Evolutionary conservation across 2,888 invertebrate genomes (phyloP), one percentile per base, ranked within the genome.

Genomic region (Idaea biselata): DNA sequence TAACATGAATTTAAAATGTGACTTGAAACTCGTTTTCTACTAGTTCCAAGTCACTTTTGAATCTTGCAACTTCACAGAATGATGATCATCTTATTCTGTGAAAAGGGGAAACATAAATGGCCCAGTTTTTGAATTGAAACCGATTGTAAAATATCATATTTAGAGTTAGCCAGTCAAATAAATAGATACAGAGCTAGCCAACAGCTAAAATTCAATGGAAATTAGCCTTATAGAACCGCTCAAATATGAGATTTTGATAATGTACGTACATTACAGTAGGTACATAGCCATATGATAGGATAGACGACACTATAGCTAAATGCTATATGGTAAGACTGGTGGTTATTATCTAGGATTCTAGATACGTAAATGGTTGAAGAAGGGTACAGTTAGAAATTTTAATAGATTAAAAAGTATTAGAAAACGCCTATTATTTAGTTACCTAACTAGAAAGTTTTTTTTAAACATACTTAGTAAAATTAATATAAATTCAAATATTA

Each of bases 211-310:
- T 53, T 18, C 65, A 58, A 59, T 63, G 60, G 61, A 60, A 58
- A 7, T 62, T 61, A 61, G 66, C 62, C 64, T 66, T 59, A 60
- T 56, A 63, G 62, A 63, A 63, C 54, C 61, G 68, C 66, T 68
- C 67, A 68, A 66, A 65, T 58, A 55, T 60, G 60, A 58, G 18
- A 44, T 62, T 62, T 58, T 58, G 25, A 25, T 59, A 55, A 32
- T 55, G 58, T 54, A 14, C 7, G 56, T 56, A 56, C 3, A 8
- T 17, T 56, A 17, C 8, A 17, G 17, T 17, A 55, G n/a, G 8
- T 17, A 55, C 55, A 16, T 66, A 65, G 63, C 62, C 44, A 55
- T 59, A 65, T 58, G n/a, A n/a, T n/a, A n/a, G 5, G 25, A 5
- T 25, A 25, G 25, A 25, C 5, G 25, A 25, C 1, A 25, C 5